phyloP scores from a whole-genome alignment of 2,113 vertebrate genomes.

The Amphiprion ocellaris region DNA sequence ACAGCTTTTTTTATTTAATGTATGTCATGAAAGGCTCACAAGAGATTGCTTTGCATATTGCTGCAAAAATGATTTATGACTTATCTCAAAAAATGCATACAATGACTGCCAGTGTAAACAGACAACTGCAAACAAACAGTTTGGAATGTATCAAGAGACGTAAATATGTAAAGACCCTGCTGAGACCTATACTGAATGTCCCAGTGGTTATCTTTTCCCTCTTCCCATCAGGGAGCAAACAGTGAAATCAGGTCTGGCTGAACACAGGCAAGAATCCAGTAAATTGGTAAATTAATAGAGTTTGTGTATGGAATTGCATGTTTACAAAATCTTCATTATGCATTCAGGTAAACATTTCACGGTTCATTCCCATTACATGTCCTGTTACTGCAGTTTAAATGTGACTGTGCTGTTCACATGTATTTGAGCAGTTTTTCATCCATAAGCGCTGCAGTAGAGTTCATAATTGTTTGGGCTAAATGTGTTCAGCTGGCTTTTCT shows the following conservation, averaged over 20 bases:
- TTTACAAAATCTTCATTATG: background rate
- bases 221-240: background rate
- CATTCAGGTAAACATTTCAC: background rate
- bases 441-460: too few species aligned
- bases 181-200: background rate
- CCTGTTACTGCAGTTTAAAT: too few species aligned
- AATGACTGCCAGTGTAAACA: background rate
- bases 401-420: too few species aligned
- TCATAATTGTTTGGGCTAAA: too few species aligned
- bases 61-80: background rate
- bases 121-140: too few species aligned
- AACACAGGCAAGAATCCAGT: background rate
- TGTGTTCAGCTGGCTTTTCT: too few species aligned
- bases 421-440: too few species aligned
- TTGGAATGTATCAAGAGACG: too few species aligned
- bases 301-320: background rate
- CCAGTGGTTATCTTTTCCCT: background rate
- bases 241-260: constrained; percentile 27
- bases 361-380: too few species aligned
- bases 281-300: background rate
- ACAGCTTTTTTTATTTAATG: background rate
- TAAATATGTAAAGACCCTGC: background rate
- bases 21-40: background rate
- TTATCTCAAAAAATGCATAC: background rate
- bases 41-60: background rate